Evolutionary conservation across 2,888 invertebrate genomes (phyloP), one percentile per base, ranked within the genome.

Genomic region (Archips crataeganus): DNA sequence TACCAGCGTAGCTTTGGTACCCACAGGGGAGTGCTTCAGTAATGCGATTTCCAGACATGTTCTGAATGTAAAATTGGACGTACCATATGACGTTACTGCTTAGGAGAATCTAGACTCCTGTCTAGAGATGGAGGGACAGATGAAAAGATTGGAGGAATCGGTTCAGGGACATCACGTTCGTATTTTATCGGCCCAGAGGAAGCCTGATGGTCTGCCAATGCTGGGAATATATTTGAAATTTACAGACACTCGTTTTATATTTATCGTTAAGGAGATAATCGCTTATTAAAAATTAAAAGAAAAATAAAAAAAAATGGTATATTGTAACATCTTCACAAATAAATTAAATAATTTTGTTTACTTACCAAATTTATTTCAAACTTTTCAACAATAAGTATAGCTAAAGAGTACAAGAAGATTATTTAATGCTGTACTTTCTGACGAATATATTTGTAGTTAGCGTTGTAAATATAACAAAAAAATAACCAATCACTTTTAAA

Each of bases 151-250:
- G 89, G 82, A 85, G 84, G 81, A 87, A 86, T 84, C 87, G 84
- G 85, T 81, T 85, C 83, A 82, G 83, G 85, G 84, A 88, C 87
- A 92, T 90, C 93, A 93, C 92, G 93, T 92, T 86, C 86, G 87
- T 86, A 85, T 90, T 93, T 93, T 93, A 93, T 93, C 84, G 88
- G 77, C 45, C 78, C 80, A 84, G 80, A 82, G 78, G 81, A 80
- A 82, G 84, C 83, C 87, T 83, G 83, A 87, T 86, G 84, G 84
- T 83, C 81, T 80, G 75, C 79, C 79, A 69, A 60, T 61, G 65
- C 63, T 51, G 77, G 80, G 66, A 66, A 69, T 69, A 60, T 51
- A n/a, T 36, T 64, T 67, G 32, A 54, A 64, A 75, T 80, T 80
- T 80, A 75, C 70, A 62, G 47, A 51, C 11, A 49, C 65, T 15